phyloP scores from a whole-genome alignment of 2,888 invertebrate species.

The Stenodera caucasica region DNA sequence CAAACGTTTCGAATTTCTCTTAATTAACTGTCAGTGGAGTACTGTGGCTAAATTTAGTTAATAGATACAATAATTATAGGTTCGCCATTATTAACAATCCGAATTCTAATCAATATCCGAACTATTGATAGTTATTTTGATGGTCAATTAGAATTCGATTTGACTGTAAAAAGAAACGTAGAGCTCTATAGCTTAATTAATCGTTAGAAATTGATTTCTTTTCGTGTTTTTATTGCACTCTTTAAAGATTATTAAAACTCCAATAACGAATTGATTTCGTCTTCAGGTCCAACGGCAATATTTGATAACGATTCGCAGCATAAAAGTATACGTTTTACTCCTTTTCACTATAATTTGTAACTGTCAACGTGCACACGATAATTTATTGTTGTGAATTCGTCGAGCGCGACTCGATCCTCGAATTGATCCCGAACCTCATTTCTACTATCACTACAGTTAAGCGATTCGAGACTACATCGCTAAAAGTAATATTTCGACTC shows the following conservation, averaged over 20 bases:
- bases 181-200: neutral
- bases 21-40: neutral
- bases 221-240: neutral
- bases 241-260: slow-evolving; percentile 5
- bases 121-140: too few species aligned
- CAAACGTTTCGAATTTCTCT: slow-evolving; percentile 6
- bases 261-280: slow-evolving; percentile 23
- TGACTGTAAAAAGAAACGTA: too few species aligned
- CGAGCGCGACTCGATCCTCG: too few species aligned
- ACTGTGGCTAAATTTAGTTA: neutral
- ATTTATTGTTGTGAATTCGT: slow-evolving; percentile 16
- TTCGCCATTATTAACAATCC: neutral
- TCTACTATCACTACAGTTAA: too few species aligned
- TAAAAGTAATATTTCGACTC: too few species aligned
- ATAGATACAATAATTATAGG: neutral
- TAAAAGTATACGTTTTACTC: too few species aligned
- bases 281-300: slow-evolving; percentile 12
- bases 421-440: too few species aligned
- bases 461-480: too few species aligned
- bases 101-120: neutral
- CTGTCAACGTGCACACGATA: slow-evolving; percentile 15
- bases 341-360: slow-evolving; percentile 20
- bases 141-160: too few species aligned
- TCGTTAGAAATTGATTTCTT: neutral
- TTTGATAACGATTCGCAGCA: too few species aligned